Conservation (phyloP, 2,888 invertebrate species). For the Poecilobothrus nobilitatus region DNA sequence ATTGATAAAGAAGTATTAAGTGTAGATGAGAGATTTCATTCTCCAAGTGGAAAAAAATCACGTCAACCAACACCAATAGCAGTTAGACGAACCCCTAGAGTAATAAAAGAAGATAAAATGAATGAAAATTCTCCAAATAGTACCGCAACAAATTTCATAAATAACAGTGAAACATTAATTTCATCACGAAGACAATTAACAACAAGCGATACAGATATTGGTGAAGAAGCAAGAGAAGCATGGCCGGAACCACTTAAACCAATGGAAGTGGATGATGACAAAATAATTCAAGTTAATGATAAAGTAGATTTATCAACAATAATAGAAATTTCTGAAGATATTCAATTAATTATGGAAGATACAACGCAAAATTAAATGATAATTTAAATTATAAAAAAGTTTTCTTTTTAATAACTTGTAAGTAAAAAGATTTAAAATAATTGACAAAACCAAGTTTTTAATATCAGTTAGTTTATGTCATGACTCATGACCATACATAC, state of each 20-base stretch:
- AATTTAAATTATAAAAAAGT: too few species aligned
- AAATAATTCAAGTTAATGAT: not conserved
- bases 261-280: not conserved
- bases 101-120: slow-evolving; percentile 20
- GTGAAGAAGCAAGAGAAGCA: slow-evolving; percentile 39
- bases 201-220: slow-evolving; percentile 27
- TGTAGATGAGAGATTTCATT: slow-evolving; percentile 39
- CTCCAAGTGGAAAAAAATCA: slow-evolving; percentile 34
- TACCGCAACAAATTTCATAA: slow-evolving; percentile 26
- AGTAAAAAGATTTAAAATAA: too few species aligned
- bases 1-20: slow-evolving; percentile 38
- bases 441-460: too few species aligned
- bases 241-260: slow-evolving; percentile 29
- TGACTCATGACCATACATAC: too few species aligned
- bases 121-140: slow-evolving; percentile 13
- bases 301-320: slow-evolving; percentile 28
- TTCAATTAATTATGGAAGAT: slow-evolving; percentile 53
- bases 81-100: slow-evolving; percentile 38
- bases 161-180: slow-evolving; percentile 36
- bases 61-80: slow-evolving; percentile 39
- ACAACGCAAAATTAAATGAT: slow-evolving; percentile 27
- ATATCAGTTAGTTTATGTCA: too few species aligned
- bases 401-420: too few species aligned
- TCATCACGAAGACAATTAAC: slow-evolving; percentile 22
- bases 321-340: slow-evolving; percentile 46